Evolutionary conservation across 1,140 invertebrate species (phyloP).

Genomic region (Euura saliciscinereae): DNA sequence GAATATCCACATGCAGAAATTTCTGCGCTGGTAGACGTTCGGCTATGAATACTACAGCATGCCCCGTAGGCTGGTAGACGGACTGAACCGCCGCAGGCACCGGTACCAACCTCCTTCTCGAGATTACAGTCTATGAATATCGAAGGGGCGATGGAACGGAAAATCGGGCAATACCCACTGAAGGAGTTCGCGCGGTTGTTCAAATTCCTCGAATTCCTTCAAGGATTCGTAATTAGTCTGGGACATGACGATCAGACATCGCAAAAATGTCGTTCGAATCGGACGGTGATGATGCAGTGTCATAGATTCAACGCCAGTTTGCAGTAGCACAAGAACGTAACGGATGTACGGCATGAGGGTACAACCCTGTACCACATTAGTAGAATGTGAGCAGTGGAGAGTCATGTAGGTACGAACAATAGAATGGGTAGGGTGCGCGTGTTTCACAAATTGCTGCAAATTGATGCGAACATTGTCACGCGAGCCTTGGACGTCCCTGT

Average conservation of each 20-base stretch:
- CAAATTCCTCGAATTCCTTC: not conserved
- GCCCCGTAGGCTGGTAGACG: not conserved
- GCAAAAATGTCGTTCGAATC: too few relatives aligned
- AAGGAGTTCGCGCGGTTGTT: too few relatives aligned
- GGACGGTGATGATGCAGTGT: not conserved
- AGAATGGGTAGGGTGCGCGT: not conserved
- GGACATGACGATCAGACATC: too few relatives aligned
- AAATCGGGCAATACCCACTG: not conserved
- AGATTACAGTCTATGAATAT: conserved; percentile 5
- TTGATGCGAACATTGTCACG: conserved; percentile 1
- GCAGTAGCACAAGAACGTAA: too few relatives aligned
- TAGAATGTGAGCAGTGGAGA: not conserved
- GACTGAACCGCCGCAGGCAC: not conserved
- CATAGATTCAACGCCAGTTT: not conserved
- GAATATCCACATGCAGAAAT: not conserved
- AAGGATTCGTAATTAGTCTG: too few relatives aligned
- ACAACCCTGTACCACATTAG: too few relatives aligned
- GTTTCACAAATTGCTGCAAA: conserved; percentile 2
- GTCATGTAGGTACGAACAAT: not conserved
- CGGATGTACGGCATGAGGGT: too few relatives aligned
- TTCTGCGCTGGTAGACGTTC: not conserved
- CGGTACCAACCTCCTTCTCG: not conserved
- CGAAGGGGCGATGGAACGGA: not conserved
- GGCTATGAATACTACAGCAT: not conserved
- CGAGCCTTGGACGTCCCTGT: not conserved